Evolutionary conservation across 2,113 vertebrate species (phyloP).

Genomic region (Aphyosemion australe): DNA sequence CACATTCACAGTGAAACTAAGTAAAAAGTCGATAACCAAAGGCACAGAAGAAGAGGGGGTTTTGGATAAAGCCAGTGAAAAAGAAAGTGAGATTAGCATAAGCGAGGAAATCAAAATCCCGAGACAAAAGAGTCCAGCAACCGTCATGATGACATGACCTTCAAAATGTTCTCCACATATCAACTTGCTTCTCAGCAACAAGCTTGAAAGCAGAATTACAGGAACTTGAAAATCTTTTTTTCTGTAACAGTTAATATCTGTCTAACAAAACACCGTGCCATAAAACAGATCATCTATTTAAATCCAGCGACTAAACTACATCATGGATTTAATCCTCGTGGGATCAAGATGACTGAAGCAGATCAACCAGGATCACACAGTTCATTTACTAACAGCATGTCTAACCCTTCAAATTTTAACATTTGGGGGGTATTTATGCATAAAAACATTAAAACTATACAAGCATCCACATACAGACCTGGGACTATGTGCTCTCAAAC

Average conservation of each 20-base stretch:
- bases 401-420: conserved; percentile 1
- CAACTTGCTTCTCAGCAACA: not conserved
- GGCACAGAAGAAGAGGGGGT: too few species aligned
- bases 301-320: not conserved
- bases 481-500: conserved; percentile 66
- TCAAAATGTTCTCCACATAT: too few species aligned
- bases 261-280: conserved; percentile 9
- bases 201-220: not conserved
- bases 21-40: not conserved
- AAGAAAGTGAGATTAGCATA: conserved; percentile 3
- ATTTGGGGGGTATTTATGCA: not conserved
- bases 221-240: not conserved
- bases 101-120: too few species aligned
- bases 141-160: not conserved
- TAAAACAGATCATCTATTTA: not conserved
- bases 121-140: too few species aligned
- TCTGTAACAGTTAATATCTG: not conserved
- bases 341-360: not conserved
- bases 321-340: conserved; percentile 4
- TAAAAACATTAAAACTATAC: conserved; percentile 27
- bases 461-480: conserved; percentile 23
- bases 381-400: not conserved
- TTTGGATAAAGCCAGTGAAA: not conserved
- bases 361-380: conserved; percentile 56
- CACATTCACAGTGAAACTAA: conserved; percentile 17